Base-by-base conservation (phyloP, 2,888 invertebrate genomes). In the Chirona hameri region DNA sequence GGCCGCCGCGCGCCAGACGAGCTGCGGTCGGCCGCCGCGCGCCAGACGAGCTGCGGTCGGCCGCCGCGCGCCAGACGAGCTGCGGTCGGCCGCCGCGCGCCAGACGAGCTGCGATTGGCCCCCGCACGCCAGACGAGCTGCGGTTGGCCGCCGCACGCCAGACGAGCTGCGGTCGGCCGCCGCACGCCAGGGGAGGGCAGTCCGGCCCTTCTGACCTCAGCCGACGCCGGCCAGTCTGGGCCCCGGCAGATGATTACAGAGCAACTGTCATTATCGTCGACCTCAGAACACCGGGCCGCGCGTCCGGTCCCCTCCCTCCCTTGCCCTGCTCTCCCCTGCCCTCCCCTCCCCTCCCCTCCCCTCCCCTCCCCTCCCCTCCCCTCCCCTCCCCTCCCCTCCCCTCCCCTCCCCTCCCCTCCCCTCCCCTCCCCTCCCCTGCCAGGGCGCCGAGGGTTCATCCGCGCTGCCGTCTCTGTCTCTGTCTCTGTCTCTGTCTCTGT, bases 191-290 rank as follows among this genome's bases (percentile, higher is more conserved):
- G 65, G n/a, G 7, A n/a, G 65, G 65, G n/a, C 7, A 3, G 3
- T 4, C n/a, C 3, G 65, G n/a, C 65, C 65, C 65, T 12, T 65
- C 65, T 65, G 65, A 65, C 65, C 65, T 27, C n/a, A 27, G n/a
- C 65, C 65, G 65, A 65, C 65, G 65, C 65, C 65, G 65, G 27
- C 65, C 65, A 65, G 65, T 65, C 65, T 65, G 27, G n/a, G n/a
- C 24, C 65, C 12, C n/a, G 65, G 24, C n/a, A 27, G 65, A 65
- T 65, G 65, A 65, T 65, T 65, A 65, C 65, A 65, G 65, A 65
- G 65, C 65, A 65, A 27, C 65, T 65, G 65, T 27, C 65, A 65
- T 65, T 65, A 65, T 27, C 7, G n/a, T 9, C 27, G n/a, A 65
- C 65, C 65, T 65, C 65, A 65, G 27, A 3, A 9, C n/a, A 24